Conservation (phyloP, 2,888 invertebrate species). For the Ctenicera cuprea region DNA sequence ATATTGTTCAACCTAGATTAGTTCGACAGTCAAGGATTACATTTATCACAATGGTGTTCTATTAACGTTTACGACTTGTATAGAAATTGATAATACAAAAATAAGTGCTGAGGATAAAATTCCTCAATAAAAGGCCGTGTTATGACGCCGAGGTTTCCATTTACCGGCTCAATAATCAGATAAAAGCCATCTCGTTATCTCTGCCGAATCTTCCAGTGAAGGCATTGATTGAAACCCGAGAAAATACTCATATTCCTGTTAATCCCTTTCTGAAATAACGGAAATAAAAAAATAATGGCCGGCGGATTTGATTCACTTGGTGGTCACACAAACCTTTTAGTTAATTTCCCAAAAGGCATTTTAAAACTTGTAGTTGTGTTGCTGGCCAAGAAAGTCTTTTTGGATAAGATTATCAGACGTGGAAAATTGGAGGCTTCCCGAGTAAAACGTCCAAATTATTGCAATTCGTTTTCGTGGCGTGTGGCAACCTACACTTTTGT, state of each 20-base stretch:
- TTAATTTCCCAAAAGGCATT: conserved; percentile 14
- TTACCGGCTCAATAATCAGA: conserved; percentile 3
- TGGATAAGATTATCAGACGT: not conserved
- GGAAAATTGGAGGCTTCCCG: not conserved
- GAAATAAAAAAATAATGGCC: conserved; percentile 18
- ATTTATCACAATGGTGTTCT: not conserved
- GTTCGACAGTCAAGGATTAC: not conserved
- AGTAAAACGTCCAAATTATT: conserved; percentile 4
- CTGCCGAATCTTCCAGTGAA: not conserved
- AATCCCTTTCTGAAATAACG: not conserved
- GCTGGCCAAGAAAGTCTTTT: not conserved
- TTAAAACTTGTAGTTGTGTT: not conserved
- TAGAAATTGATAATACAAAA: not conserved
- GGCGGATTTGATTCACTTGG: not conserved
- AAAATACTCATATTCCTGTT: conserved; percentile 14
- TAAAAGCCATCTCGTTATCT: conserved; percentile 21
- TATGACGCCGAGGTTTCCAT: not conserved
- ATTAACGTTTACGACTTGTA: not conserved
- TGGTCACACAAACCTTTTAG: not conserved
- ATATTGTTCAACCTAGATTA: not conserved
- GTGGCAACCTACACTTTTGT: not conserved
- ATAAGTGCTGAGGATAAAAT: not conserved
- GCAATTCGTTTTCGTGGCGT: conserved; percentile 4
- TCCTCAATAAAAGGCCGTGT: not conserved
- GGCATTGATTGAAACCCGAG: conserved; percentile 16